A percentile compares a stretch with the other conserved stretches of the same genome.
Evolutionary conservation across 37 sponge, comb jelly and placozoan genomes (phyloP).

Genomic region (Eunapius fragilis): DNA sequence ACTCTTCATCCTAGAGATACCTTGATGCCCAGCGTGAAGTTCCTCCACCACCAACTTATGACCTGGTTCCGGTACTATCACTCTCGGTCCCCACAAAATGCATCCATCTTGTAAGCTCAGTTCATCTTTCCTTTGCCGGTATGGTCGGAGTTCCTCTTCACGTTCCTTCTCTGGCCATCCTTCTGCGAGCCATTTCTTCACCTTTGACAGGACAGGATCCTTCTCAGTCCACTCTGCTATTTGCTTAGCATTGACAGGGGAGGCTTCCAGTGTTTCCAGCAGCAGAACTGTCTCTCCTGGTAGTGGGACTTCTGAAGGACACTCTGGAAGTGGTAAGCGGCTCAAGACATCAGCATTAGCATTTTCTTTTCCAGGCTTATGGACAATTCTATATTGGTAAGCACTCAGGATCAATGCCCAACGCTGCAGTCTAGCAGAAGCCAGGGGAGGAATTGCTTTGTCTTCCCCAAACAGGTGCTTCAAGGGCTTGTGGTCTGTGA

Average conservation of each 20-base stretch:
- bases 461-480: constrained; percentile 21
- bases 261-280: constrained; percentile 2
- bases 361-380: constrained; percentile 26
- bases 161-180: constrained; percentile 7
- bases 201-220: constrained; percentile 34
- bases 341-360: constrained; percentile 51
- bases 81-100: constrained; percentile 22
- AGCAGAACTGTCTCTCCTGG: constrained; percentile 28
- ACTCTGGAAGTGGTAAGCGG: constrained; percentile 17
- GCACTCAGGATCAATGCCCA: constrained; percentile 56
- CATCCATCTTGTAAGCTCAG: constrained; percentile 38
- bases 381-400: constrained; percentile 27
- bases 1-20: not conserved
- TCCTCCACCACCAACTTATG: not conserved
- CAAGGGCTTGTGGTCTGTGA: constrained; percentile 49
- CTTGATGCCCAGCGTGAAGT: constrained; percentile 39
- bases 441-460: constrained; percentile 22
- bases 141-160: constrained; percentile 8
- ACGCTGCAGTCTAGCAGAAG: constrained; percentile 43
- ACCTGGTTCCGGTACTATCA: constrained; percentile 16
- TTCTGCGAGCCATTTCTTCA: not conserved
- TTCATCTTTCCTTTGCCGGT: constrained; percentile 14
- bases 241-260: constrained; percentile 19
- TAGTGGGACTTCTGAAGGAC: constrained; percentile 1
- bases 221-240: constrained; percentile 28